These are phyloP conservation scores for Tricholaema leucomelas DNA, from an alignment of 2,113 vertebrate genomes.

Conservation along the genomic window DNA sequence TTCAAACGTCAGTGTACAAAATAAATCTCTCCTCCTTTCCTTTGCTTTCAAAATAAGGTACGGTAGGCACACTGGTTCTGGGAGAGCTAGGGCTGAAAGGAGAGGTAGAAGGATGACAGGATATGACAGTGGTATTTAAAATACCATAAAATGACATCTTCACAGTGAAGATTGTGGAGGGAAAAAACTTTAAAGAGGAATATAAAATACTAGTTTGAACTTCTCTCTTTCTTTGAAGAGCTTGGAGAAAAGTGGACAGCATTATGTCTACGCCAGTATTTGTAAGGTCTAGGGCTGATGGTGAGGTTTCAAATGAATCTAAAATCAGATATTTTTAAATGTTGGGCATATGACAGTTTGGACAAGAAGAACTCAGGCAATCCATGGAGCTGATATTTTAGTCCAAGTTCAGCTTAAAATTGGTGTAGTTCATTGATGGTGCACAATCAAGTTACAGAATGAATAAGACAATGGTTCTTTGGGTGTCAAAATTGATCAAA, in stretches of 20 bases:
- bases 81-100: not conserved
- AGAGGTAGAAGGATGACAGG: not conserved
- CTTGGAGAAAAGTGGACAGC: not conserved
- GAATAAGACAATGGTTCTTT: not conserved
- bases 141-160: not conserved
- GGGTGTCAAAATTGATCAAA: not conserved
- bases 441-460: not conserved
- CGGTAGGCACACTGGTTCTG: not conserved
- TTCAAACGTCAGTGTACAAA: not conserved
- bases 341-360: not conserved
- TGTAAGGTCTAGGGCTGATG: not conserved
- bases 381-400: not conserved
- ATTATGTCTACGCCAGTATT: not conserved
- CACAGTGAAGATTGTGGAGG: not conserved
- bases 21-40: not conserved
- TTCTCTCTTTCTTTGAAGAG: not conserved
- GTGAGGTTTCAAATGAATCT: not conserved
- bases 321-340: not conserved
- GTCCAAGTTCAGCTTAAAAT: not conserved
- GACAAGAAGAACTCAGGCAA: not conserved
- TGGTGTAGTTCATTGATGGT: not conserved
- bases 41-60: not conserved
- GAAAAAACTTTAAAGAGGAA: not conserved
- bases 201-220: not conserved
- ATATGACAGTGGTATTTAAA: not conserved